Percentiles rank a stretch among this genome's conserved stretches.
phyloP scores from a whole-genome alignment of 2,888 invertebrate genomes.

The Hetaerina titia region DNA sequence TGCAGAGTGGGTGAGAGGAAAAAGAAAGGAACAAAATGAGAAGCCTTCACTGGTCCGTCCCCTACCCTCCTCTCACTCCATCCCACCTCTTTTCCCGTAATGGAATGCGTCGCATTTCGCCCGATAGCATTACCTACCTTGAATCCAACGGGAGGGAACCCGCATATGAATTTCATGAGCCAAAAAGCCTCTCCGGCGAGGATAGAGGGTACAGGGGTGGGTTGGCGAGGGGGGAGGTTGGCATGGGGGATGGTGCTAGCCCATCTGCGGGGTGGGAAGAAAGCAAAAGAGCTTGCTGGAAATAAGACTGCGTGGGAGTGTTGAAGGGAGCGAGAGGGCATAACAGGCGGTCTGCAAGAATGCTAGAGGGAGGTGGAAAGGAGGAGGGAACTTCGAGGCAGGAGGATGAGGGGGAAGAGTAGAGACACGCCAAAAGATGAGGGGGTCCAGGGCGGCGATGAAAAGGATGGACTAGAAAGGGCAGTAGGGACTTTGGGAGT shows the following conservation, averaged over 20 bases:
- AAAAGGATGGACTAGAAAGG: neutral
- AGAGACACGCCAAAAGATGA: too few species aligned
- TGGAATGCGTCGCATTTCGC: slow-evolving; percentile 52
- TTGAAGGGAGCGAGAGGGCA: too few species aligned
- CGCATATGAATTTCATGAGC: slow-evolving; percentile 65
- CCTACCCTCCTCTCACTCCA: neutral
- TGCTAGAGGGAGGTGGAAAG: neutral
- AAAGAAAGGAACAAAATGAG: neutral
- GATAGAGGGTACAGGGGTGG: neutral
- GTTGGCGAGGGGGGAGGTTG: neutral
- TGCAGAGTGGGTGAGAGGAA: neutral
- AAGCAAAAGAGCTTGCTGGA: neutral
- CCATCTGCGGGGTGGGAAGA: neutral
- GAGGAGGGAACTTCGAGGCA: neutral
- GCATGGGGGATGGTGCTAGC: neutral
- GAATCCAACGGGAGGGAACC: neutral
- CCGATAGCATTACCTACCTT: slow-evolving; percentile 45
- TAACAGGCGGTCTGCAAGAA: neutral
- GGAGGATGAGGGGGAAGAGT: too few species aligned
- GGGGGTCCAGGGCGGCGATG: too few species aligned
- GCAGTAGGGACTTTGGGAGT: neutral
- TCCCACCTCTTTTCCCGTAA: neutral
- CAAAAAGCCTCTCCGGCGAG: slow-evolving; percentile 48
- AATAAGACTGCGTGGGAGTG: too few species aligned
- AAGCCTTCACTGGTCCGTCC: neutral